phyloP scores from a whole-genome alignment of 2,113 vertebrate species.

The Phyllostomus discolor region DNA sequence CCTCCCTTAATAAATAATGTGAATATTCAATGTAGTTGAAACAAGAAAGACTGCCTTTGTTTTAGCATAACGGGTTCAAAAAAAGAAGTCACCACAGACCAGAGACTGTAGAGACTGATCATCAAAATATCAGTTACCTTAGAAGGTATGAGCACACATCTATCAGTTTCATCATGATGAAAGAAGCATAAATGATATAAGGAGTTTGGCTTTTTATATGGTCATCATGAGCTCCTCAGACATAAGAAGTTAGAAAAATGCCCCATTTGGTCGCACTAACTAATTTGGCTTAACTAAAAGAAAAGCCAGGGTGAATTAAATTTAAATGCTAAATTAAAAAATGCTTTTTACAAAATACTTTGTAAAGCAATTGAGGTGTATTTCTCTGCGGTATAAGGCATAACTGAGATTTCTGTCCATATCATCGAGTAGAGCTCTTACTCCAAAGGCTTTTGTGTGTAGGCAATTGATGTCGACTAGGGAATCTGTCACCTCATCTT shows the following conservation, averaged over 20 bases:
- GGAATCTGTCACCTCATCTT: not conserved
- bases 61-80: not conserved
- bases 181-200: not conserved
- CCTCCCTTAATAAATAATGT: conserved; percentile 54
- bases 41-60: conserved; percentile 56
- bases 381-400: not conserved
- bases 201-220: not conserved
- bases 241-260: not conserved
- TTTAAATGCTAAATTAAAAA: conserved; percentile 1
- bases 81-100: not conserved
- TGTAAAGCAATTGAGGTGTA: not conserved
- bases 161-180: not conserved
- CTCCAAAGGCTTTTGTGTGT: not conserved
- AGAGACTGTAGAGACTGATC: conserved; percentile 1
- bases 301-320: not conserved
- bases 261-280: not conserved
- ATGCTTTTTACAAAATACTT: not conserved
- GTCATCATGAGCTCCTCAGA: not conserved
- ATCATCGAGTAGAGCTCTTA: not conserved
- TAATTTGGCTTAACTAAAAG: not conserved
- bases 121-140: not conserved
- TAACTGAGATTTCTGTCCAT: not conserved
- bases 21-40: conserved; percentile 38
- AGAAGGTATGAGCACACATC: not conserved
- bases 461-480: not conserved